A percentile compares a stretch with the other conserved stretches of the same genome.
Evolutionary conservation across 2,888 invertebrate genomes (phyloP).

Genomic region (Dendrolimus pini): DNA sequence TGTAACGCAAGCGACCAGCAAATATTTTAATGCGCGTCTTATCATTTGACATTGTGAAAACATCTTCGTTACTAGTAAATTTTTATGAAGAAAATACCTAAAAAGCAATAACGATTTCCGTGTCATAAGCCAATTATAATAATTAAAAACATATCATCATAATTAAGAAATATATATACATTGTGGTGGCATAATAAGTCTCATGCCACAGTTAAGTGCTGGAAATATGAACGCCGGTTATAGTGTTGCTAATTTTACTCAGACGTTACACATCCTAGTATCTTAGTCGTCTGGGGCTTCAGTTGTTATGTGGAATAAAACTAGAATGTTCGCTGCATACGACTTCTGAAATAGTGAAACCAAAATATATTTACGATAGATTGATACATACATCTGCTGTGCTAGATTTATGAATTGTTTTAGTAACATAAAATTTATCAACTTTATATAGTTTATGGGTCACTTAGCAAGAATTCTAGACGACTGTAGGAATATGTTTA

Average conservation of each 20-base stretch:
- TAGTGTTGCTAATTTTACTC: conserved; percentile 49
- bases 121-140: conserved; percentile 33
- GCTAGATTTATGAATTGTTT: neutral
- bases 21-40: too few relatives aligned
- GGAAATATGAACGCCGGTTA: conserved; percentile 47
- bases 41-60: too few relatives aligned
- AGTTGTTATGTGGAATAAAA: conserved; percentile 25
- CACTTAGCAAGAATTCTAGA: too few relatives aligned
- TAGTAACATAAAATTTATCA: neutral
- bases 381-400: neutral
- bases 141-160: conserved; percentile 33
- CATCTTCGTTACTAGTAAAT: too few relatives aligned
- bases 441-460: neutral
- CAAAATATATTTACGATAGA: conserved; percentile 6
- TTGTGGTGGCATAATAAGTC: conserved; percentile 21
- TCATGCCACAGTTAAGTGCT: conserved; percentile 40
- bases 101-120: conserved; percentile 24
- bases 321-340: conserved; percentile 27
- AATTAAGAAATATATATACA: conserved; percentile 27
- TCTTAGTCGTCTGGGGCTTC: conserved; percentile 31
- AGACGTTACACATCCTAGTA: conserved; percentile 40
- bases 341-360: conserved; percentile 18
- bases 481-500: too few relatives aligned
- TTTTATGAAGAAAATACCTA: too few relatives aligned
- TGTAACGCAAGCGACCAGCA: too few relatives aligned